Base-by-base conservation (phyloP, 2,797 vertebrate genomes). In the Linurgus olivaceus region DNA sequence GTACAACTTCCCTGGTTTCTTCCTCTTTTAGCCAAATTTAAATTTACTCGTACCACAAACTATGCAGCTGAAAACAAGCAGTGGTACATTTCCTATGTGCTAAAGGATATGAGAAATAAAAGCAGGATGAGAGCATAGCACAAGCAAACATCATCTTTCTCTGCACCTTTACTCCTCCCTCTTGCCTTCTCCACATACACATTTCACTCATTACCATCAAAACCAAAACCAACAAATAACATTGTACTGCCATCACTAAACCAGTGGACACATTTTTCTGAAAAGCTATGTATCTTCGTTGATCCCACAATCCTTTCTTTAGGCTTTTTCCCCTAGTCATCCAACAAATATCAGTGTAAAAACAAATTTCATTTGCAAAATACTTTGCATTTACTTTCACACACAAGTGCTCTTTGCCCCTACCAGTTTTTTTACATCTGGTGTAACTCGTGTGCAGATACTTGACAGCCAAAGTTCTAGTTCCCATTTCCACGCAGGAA, bases 211-310 rank as follows among this genome's bases (percentile, higher is more conserved):
- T 18, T 14, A 48, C 8, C 28, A 68, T 5, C 2, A 74, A 48
- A 79, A 48, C 19, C 12, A 19, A 4, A 21, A 62, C 3, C 29
- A 63, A 13, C 2, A 3, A 76, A 10, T 10, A 7, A 51, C 35
- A 21, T 55, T 47, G 50, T 12, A 63, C 18, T 54, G 26, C 23
- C 33, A 45, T 17, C 14, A 33, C 12, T 83, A 63, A 59, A 50
- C 3, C 23, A 80, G 14, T 3, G 2, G 5, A 44, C 13, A 51
- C 1, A 6, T 10, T 17, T 62, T 16, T 13, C 23, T 37, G 29
- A 52, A 59, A 3, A 37, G 18, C 0, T 38, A 37, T 4, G 0
- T 21, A 63, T 24, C 19, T 48, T 14, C 16, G 8, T 26, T 24
- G 11, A 77, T 14, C 28, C 11, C 0, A 4, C 13, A 11, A 59